These are phyloP conservation scores for Parelbella ahira DNA, from an alignment of 2,888 invertebrate genomes.

Conservation along the genomic window DNA sequence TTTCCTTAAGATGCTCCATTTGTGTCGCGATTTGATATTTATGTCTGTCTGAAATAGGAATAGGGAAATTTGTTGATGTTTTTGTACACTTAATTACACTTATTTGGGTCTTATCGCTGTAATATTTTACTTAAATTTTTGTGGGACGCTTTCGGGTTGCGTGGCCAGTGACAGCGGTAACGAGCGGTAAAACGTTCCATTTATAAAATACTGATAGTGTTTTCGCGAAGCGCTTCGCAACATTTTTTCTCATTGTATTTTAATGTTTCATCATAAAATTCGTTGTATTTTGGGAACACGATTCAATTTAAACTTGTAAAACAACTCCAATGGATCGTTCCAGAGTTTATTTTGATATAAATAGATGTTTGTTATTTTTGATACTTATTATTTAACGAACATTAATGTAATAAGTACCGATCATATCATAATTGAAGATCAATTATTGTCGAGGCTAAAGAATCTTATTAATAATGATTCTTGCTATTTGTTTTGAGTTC, in stretches of 20 bases:
- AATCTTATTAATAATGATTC: no score
- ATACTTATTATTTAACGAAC: no score
- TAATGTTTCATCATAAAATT: constrained; percentile 4
- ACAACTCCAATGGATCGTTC: no score
- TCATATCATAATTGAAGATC: no score
- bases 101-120: constrained; percentile 25
- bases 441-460: no score
- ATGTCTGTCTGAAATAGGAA: constrained; percentile 32
- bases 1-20: constrained; percentile 40
- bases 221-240: constrained; percentile 14
- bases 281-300: neutral
- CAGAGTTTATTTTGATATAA: no score
- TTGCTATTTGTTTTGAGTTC: no score
- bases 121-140: constrained; percentile 27
- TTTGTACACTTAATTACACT: constrained; percentile 28
- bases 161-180: constrained; percentile 24
- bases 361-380: no score
- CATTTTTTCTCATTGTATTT: constrained; percentile 4
- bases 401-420: no score
- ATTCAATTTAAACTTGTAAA: no score
- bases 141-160: constrained; percentile 12
- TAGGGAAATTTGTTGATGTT: constrained; percentile 23
- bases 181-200: constrained; percentile 7
- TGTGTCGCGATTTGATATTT: constrained; percentile 32
- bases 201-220: constrained; percentile 21